A percentile compares a stretch with the other conserved stretches of the same genome.
Conservation (phyloP, 2,797 vertebrate species). For the Clarias laeviceps region DNA sequence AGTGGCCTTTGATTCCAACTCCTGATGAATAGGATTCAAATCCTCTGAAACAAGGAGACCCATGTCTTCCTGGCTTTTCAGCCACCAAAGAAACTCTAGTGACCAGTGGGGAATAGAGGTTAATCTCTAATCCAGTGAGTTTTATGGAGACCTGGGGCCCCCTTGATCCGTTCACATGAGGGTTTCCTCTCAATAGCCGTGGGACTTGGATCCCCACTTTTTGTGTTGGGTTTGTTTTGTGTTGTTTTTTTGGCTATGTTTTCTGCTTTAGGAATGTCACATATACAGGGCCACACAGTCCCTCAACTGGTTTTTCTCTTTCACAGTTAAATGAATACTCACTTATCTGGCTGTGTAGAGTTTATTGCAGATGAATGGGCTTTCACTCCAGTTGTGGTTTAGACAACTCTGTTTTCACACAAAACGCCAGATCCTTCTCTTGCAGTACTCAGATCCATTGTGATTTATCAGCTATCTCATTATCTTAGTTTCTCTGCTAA, state of each 20-base stretch:
- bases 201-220: constrained; percentile 41
- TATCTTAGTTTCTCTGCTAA: not conserved
- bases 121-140: constrained; percentile 69
- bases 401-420: not conserved
- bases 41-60: constrained; percentile 73
- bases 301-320: not conserved
- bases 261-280: constrained; percentile 21
- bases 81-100: constrained; percentile 62
- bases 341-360: not conserved
- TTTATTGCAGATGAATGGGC: not conserved
- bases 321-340: constrained; percentile 2
- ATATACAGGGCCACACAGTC: constrained; percentile 26
- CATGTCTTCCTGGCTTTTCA: constrained; percentile 67
- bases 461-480: not conserved
- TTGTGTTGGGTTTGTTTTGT: constrained; percentile 10
- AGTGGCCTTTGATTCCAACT: constrained; percentile 54
- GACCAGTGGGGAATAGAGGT: constrained; percentile 66
- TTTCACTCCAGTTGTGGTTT: not conserved
- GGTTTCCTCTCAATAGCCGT: constrained; percentile 44
- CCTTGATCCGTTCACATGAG: constrained; percentile 49
- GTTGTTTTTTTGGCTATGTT: constrained; percentile 25
- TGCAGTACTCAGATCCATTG: not conserved
- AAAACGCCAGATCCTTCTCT: not conserved
- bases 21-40: constrained; percentile 64
- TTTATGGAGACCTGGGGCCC: constrained; percentile 61